Conservation (phyloP, 2,113 vertebrate species). For the Ammodramus savannarum region DNA sequence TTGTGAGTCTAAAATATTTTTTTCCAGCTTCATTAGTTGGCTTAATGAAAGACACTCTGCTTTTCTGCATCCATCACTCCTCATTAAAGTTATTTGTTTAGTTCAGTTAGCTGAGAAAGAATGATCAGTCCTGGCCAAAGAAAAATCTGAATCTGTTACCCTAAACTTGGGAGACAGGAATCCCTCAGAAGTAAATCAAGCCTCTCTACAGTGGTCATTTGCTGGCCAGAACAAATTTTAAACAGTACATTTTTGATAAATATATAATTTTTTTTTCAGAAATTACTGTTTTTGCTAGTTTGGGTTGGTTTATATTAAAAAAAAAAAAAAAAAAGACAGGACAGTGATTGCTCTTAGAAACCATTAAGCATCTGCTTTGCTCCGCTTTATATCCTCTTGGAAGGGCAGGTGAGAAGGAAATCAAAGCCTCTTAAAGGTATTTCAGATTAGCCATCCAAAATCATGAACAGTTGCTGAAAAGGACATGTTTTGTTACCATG, state of each 20-base stretch:
- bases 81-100: not conserved
- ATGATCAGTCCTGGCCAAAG: not conserved
- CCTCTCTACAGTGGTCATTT: not conserved
- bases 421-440: not conserved
- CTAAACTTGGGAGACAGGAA: not conserved
- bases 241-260: not conserved
- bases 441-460: not conserved
- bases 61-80: not conserved
- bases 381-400: not conserved
- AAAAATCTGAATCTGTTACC: not conserved
- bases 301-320: not conserved
- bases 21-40: not conserved
- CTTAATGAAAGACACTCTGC: not conserved
- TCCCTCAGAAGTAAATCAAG: not conserved
- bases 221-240: not conserved
- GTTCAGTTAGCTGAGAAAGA: not conserved
- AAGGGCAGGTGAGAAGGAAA: not conserved
- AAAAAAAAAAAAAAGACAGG: too few relatives aligned
- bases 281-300: not conserved
- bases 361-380: not conserved
- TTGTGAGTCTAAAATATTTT: not conserved
- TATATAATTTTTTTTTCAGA: not conserved
- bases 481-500: not conserved
- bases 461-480: not conserved
- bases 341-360: not conserved